phyloP scores from a whole-genome alignment of 2,113 vertebrate species.

The Megaleporinus macrocephalus region DNA sequence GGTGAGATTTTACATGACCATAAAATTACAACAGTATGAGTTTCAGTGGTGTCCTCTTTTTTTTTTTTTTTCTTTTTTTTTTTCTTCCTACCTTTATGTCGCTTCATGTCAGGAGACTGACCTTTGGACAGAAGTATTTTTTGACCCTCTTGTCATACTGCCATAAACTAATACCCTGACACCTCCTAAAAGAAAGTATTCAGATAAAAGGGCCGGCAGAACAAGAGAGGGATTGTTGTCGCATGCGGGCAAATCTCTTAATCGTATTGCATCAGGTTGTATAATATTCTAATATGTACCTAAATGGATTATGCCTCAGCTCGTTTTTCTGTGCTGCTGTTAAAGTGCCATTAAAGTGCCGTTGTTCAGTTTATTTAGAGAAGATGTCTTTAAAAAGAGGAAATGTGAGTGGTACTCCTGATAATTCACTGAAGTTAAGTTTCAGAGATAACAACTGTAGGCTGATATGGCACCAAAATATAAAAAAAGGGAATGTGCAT shows the following conservation, averaged over 20 bases:
- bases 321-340: background rate
- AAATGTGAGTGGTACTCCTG: no score
- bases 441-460: no score
- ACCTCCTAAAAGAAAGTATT: background rate
- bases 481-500: no score
- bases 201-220: background rate
- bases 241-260: constrained; percentile 22
- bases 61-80: background rate
- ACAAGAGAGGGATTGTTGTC: constrained; percentile 20
- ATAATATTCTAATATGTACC: constrained; percentile 28
- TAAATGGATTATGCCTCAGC: constrained; percentile 4
- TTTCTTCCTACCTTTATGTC: background rate
- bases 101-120: background rate
- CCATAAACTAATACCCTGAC: background rate
- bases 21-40: background rate
- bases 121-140: background rate
- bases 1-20: background rate
- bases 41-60: no score
- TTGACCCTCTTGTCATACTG: background rate
- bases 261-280: constrained; percentile 35
- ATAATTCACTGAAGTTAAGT: no score
- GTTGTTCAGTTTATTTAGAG: background rate
- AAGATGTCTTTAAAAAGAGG: background rate
- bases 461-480: no score
- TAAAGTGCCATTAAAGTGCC: background rate